Conservation (phyloP, 1,140 invertebrate species). For the Octopus sinensis region DNA sequence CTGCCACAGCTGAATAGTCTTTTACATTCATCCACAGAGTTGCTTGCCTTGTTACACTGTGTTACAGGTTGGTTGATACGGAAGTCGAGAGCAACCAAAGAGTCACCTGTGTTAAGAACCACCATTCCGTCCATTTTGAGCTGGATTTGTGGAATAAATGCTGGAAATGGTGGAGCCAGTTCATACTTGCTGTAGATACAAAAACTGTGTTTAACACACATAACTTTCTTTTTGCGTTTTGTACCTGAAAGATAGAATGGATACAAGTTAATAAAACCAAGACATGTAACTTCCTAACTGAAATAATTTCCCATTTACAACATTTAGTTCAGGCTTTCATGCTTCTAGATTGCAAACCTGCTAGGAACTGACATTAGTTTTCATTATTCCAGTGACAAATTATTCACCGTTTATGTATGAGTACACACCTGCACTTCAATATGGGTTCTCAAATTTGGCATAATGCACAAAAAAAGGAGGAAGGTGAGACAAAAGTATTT, state of each 20-base stretch:
- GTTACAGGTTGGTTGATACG: slow-evolving; percentile 10
- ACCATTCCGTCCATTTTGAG: slow-evolving; percentile 67
- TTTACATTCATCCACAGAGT: not conserved
- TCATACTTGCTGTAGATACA: slow-evolving; percentile 71
- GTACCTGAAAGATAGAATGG: not conserved
- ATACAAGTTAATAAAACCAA: not conserved
- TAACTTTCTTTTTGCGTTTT: slow-evolving; percentile 41
- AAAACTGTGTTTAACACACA: slow-evolving; percentile 67
- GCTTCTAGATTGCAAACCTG: too few relatives aligned
- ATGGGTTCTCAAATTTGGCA: too few relatives aligned
- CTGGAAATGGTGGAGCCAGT: slow-evolving; percentile 68
- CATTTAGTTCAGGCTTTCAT: too few relatives aligned
- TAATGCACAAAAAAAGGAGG: too few relatives aligned
- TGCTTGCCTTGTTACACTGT: not conserved
- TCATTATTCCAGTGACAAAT: too few relatives aligned
- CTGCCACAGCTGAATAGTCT: slow-evolving; percentile 6
- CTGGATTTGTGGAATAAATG: slow-evolving; percentile 64
- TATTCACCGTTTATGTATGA: too few relatives aligned
- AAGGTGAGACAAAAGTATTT: too few relatives aligned
- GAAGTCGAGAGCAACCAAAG: slow-evolving; percentile 65
- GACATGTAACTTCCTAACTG: too few relatives aligned
- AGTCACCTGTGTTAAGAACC: slow-evolving; percentile 72
- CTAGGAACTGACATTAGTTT: too few relatives aligned
- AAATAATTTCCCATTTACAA: too few relatives aligned
- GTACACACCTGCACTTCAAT: too few relatives aligned